Base-by-base conservation (phyloP, 2,113 vertebrate genomes). In the Macroglossus sobrinus region DNA sequence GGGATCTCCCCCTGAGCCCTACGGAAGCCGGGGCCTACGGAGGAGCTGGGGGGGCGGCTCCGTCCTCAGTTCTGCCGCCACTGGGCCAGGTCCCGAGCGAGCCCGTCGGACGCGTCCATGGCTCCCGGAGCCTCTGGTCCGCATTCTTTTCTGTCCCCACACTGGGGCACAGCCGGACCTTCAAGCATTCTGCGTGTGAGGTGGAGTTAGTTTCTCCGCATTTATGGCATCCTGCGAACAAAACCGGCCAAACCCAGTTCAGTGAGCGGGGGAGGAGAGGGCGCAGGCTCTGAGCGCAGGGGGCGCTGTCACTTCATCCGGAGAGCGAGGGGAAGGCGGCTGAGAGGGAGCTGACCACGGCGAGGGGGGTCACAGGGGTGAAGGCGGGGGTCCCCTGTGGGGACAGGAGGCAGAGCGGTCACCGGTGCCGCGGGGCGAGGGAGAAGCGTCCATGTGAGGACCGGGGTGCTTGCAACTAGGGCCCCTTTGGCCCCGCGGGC, bases 181-280 rank as follows among this genome's bases (percentile, higher is more conserved):
- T 64, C 7, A 57, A 7, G 57, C 10, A 28, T 13, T 19, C 13
- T 0, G 0, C 1, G 38, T 66, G 26, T 5, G 4, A 15, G 7
- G 12, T 12, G 4, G 28, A 12, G 13, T 63, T 18, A 3, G 0
- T 53, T 80, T 95, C 74, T 95, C 55, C 4, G 0, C 21, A 1
- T 45, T 66, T 40, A 28, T 1, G 7, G 19, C 53, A 6, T 43
- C 38, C 18, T 86, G 50, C 53, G 45, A 33, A 35, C 45, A 33
- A 64, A 81, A 43, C 33, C 3, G 0, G 1, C 9, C 7, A 13
- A 26, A 3, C 30, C 2, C 5, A 0, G 0, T 2, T 4, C 4
- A n/a, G 22, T 18, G 9, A 26, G 13, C 5, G 2, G 35, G 12
- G 10, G 13, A 9, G 71, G 33, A 35, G 61, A 40, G n/a, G 55